Base-by-base conservation (phyloP, 2,113 vertebrate species). In the Pungitius pungitius region DNA sequence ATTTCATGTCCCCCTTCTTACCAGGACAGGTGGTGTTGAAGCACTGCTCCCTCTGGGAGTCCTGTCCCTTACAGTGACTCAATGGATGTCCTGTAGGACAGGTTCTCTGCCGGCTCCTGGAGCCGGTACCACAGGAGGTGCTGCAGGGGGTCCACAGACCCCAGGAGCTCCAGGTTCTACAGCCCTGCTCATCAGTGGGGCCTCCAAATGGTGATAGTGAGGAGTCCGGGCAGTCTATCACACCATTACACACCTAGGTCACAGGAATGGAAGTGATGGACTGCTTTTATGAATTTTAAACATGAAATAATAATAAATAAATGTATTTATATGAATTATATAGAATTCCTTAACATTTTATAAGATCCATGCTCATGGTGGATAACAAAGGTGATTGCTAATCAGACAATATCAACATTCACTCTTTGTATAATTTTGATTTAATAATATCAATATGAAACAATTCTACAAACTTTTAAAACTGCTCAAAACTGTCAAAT, bases 151-250 rank as follows among this genome's bases (percentile, higher is more conserved):
- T 91, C 97, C 97, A 98, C 0, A 88, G 77, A 3, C 90, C 92
- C 96, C 97, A 97, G 9, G 91, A 54, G 5, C 90, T 87, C 97
- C 96, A 98, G 9, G 66, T 82, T 9, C 90, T 94, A 33, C 94
- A 96, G 62, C 59, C 91, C 74, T 61, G 78, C 88, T 95, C 96
- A 49, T 93, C 96, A 8, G 67, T 87, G 2, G 90, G 82, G 11
- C 61, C 67, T 13, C 71, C 78, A 1, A 47, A 52, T 0, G 69
- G 51, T 15, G 64, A 43, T 2, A 83, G 5, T 1, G 79, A 39
- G 15, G 76, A 69, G 0, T 85, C 82, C 0, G 80, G 67, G 14
- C 96, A 98, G 72, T 98, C 95, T 0, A 85, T 83, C 43, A 93
- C 80, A 1, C 94, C 94, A 0, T 97, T 92, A 62, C 97, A 98